phyloP scores from a whole-genome alignment of 2,888 invertebrate genomes.

The Tetragonisca angustula region DNA sequence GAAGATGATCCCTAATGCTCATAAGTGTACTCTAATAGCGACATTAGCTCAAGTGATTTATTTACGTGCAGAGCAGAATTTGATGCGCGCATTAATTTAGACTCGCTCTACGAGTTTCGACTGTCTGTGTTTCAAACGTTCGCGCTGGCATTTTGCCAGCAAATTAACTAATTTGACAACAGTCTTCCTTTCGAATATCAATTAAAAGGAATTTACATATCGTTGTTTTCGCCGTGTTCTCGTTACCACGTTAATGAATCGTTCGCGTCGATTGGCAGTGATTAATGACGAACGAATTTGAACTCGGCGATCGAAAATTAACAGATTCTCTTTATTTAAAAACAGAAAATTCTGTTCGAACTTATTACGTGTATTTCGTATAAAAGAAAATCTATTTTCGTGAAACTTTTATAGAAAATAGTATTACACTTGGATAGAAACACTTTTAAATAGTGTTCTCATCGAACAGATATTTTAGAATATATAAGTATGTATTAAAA shows the following conservation, averaged over 20 bases:
- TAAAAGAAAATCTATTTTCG: no score
- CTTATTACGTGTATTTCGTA: no score
- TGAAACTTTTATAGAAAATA: no score
- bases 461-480: no score
- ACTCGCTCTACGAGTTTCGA: background rate
- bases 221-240: background rate
- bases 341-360: no score
- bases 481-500: no score
- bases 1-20: conserved; percentile 48
- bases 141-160: background rate
- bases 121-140: background rate
- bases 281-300: background rate
- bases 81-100: conserved; percentile 24
- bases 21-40: conserved; percentile 55
- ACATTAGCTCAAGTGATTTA: conserved; percentile 54
- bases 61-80: conserved; percentile 36
- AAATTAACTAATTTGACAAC: background rate
- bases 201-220: background rate
- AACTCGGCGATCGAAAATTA: no score
- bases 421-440: no score
- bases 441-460: no score
- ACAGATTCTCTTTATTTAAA: no score
- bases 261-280: background rate
- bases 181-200: background rate
- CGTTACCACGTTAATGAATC: background rate